Evolutionary conservation across 2,888 invertebrate species (phyloP).

Genomic region (Reticulitermes lucifugus): DNA sequence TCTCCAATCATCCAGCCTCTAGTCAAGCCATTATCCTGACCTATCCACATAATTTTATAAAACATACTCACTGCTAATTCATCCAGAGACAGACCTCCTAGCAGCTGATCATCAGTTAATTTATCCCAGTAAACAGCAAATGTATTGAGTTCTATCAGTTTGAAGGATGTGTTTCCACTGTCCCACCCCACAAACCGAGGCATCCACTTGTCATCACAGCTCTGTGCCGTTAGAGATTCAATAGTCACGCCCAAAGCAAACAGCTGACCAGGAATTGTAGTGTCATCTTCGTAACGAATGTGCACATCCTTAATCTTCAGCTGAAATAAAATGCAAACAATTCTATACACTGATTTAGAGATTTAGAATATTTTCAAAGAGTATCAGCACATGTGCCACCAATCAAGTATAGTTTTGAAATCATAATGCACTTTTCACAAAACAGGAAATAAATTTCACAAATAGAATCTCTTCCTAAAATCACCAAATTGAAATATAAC

Average conservation of each 20-base stretch:
- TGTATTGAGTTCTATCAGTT: slow-evolving; percentile 89
- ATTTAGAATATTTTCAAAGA: no score
- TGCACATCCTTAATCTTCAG: slow-evolving; percentile 95
- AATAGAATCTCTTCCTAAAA: no score
- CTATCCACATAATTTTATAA: neutral
- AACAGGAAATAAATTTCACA: no score
- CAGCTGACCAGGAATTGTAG: slow-evolving; percentile 74
- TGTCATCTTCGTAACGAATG: slow-evolving; percentile 92
- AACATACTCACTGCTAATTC: slow-evolving; percentile 75
- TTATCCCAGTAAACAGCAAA: slow-evolving; percentile 94
- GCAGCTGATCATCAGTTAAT: slow-evolving; percentile 69
- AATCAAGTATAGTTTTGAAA: no score
- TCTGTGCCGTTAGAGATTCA: slow-evolving; percentile 89
- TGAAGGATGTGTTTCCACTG: slow-evolving; percentile 76
- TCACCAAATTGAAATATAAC: no score
- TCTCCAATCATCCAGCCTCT: no score
- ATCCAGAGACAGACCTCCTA: slow-evolving; percentile 74
- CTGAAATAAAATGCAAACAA: slow-evolving; percentile 64
- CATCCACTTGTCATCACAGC: slow-evolving; percentile 90
- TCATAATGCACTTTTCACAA: no score
- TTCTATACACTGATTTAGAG: no score
- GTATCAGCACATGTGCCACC: no score
- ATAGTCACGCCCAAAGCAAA: slow-evolving; percentile 92
- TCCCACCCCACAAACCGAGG: slow-evolving; percentile 75
- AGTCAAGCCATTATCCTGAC: neutral